A percentile compares a stretch with the other conserved stretches of the same genome.
Evolutionary conservation across 2,888 invertebrate species (phyloP).

Genomic region (Drosophila longiperda): DNA sequence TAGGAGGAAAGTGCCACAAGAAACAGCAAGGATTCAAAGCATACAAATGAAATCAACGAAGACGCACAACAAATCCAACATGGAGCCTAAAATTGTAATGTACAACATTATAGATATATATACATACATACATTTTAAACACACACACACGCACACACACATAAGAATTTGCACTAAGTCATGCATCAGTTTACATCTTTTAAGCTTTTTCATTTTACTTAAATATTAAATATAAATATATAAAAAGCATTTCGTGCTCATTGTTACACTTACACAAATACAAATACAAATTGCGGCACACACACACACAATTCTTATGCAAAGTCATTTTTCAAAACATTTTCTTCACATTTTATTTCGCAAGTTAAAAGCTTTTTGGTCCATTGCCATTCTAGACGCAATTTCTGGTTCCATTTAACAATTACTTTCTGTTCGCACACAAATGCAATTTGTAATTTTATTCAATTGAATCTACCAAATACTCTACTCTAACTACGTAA

Average conservation of each 20-base stretch:
- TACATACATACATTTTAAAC: slow-evolving; percentile 3
- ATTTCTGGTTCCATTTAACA: slow-evolving; percentile 55
- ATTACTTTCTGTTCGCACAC: slow-evolving; percentile 50
- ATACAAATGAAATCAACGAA: slow-evolving; percentile 58
- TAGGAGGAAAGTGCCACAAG: neutral
- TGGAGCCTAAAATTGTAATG: slow-evolving; percentile 80
- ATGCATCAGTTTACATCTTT: slow-evolving; percentile 47
- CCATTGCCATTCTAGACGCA: slow-evolving; percentile 50
- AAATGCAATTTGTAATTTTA: slow-evolving; percentile 66
- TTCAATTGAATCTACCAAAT: slow-evolving; percentile 25
- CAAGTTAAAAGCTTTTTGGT: slow-evolving; percentile 51
- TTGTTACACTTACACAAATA: slow-evolving; percentile 38
- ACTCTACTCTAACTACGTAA: slow-evolving; percentile 16
- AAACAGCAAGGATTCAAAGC: slow-evolving; percentile 16
- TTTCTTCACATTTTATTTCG: slow-evolving; percentile 29
- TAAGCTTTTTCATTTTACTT: slow-evolving; percentile 30
- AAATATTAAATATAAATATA: slow-evolving; percentile 49
- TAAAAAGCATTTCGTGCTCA: slow-evolving; percentile 64
- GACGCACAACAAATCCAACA: slow-evolving; percentile 70
- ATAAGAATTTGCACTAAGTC: slow-evolving; percentile 49
- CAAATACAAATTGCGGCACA: slow-evolving; percentile 6
- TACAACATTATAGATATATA: slow-evolving; percentile 53
- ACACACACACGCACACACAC: slow-evolving; percentile 4
- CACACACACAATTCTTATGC: slow-evolving; percentile 32
- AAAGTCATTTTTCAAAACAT: slow-evolving; percentile 69